A percentile compares a stretch with the other conserved stretches of the same genome.
phyloP scores from a whole-genome alignment of 2,797 vertebrate genomes.

The Fistularia tabacaria region DNA sequence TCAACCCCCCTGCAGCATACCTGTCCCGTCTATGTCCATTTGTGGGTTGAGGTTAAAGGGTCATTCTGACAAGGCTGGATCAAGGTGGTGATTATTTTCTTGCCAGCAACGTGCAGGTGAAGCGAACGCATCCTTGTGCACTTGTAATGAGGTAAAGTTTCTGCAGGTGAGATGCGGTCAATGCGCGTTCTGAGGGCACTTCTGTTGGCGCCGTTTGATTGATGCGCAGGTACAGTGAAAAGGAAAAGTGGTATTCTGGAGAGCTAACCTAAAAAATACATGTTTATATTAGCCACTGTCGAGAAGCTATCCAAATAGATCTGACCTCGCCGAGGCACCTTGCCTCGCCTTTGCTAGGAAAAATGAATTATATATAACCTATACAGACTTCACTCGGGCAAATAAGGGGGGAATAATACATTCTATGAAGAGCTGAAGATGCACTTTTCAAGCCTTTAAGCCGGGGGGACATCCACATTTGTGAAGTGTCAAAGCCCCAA shows the following conservation, averaged over 20 bases:
- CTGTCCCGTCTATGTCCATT: no score
- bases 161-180: background rate
- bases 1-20: no score
- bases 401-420: slow-evolving; percentile 71
- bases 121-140: background rate
- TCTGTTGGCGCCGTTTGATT: slow-evolving; percentile 25
- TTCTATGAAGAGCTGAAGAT: slow-evolving; percentile 61
- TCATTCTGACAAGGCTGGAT: no score
- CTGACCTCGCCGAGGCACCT: no score
- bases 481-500: slow-evolving; percentile 70
- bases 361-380: slow-evolving; percentile 72
- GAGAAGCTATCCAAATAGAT: slow-evolving; percentile 60
- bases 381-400: slow-evolving; percentile 61
- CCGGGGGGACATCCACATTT: slow-evolving; percentile 61
- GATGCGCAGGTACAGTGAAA: slow-evolving; percentile 22
- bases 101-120: background rate
- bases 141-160: background rate
- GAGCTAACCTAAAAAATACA: slow-evolving; percentile 51
- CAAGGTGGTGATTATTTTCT: no score
- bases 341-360: slow-evolving; percentile 47
- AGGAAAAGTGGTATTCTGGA: slow-evolving; percentile 17
- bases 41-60: no score
- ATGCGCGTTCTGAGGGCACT: no score
- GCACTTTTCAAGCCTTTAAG: slow-evolving; percentile 64
- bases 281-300: slow-evolving; percentile 59